Conservation (phyloP, 2,888 invertebrate species). For the Mayetiola destructor region DNA sequence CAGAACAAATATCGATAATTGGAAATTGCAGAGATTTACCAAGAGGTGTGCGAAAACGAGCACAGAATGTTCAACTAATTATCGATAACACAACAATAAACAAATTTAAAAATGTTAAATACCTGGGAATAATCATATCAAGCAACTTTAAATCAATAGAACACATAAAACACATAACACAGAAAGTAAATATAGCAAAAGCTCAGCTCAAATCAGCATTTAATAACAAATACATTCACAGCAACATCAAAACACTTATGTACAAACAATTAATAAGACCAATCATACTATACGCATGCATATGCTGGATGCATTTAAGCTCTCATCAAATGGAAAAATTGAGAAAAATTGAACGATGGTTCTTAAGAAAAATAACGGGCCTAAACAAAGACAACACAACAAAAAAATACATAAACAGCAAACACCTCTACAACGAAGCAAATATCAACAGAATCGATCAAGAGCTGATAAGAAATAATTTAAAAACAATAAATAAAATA, state of each 20-base stretch:
- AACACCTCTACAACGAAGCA: not conserved
- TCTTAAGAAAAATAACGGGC: not conserved
- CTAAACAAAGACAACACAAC: not conserved
- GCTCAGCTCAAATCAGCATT: not conserved
- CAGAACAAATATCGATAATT: not conserved
- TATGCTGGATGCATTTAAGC: not conserved
- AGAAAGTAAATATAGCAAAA: not conserved
- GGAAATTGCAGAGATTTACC: not conserved
- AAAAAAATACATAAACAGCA: not conserved
- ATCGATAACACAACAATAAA: not conserved
- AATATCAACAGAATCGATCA: not conserved
- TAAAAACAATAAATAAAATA: not conserved
- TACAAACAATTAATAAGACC: not conserved
- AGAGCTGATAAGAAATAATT: not conserved
- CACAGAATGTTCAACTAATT: not conserved
- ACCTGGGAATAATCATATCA: not conserved
- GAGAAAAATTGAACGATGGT: not conserved
- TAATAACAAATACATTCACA: not conserved
- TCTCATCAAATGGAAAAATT: not conserved
- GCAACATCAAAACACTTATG: not conserved
- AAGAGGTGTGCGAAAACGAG: not conserved
- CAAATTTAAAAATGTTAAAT: not conserved
- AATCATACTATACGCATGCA: not conserved
- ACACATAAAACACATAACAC: not conserved
- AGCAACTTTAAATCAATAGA: not conserved